These are phyloP conservation scores for Uloborus diversus DNA, from an alignment of 1,140 invertebrate species.

Conservation along the genomic window DNA sequence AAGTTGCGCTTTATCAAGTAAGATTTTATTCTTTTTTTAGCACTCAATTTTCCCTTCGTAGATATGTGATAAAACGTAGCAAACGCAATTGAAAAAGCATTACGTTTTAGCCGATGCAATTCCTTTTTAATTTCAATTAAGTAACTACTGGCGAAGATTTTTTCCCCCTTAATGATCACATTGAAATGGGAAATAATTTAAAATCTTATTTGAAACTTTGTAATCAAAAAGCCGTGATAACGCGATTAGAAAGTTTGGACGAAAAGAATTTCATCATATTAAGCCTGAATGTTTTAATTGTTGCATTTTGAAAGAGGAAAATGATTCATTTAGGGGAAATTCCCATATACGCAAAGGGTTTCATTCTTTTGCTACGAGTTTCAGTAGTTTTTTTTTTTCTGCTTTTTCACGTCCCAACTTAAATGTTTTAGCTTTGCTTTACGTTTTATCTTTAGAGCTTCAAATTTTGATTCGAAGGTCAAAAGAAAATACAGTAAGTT, in stretches of 20 bases:
- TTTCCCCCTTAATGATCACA: neutral
- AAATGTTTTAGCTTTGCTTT: no score
- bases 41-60: no score
- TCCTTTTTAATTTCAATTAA: constrained; percentile 26
- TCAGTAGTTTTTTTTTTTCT: neutral
- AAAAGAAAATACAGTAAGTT: no score
- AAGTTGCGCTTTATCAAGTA: neutral
- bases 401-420: no score
- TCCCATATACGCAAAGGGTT: neutral
- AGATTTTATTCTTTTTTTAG: neutral
- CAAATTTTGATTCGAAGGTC: no score
- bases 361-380: neutral
- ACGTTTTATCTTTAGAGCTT: no score
- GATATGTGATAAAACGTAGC: no score
- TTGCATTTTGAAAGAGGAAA: neutral
- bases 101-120: neutral
- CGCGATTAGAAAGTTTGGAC: constrained; percentile 23
- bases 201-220: constrained; percentile 41
- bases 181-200: constrained; percentile 20
- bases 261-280: constrained; percentile 37
- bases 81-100: no score
- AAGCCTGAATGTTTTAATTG: constrained; percentile 32
- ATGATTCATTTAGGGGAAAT: neutral
- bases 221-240: constrained; percentile 42
- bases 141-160: neutral